Base-by-base conservation (phyloP, 2,113 vertebrate genomes). In the Phalacrocorax pelagicus region DNA sequence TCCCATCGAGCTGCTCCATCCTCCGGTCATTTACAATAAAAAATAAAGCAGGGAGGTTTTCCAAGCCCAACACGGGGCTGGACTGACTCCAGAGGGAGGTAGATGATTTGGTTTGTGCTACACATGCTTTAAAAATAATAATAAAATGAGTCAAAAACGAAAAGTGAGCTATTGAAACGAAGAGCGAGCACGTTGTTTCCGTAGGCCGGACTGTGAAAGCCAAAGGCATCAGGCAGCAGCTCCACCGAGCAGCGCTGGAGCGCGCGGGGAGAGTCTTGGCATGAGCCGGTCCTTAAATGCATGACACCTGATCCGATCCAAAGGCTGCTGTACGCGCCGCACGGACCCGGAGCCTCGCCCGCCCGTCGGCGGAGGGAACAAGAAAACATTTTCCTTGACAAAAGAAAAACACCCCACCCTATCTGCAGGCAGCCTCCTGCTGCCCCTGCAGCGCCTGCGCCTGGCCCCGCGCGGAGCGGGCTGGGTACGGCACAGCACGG, bases 311-410 rank as follows among this genome's bases (percentile, higher is more conserved):
- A 90, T 55, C 69, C 20, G 0, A 4, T 58, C 85, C 95, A 51
- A 58, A 17, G 52, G 92, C 94, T 89, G 94, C 96, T 55, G 95
- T 44, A 75, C 59, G 51, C 67, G 19, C 88, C 11, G 34, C 88
- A 5, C 67, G 8, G 93, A 54, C 3, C 87, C 59, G 17, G 73
- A 75, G 90, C 92, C 87, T 86, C 84, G 11, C 93, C 94, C 58
- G 24, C 49, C 81, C 59, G 12, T n/a, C 92, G 62, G 86, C 92
- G 30, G 26, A 78, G 65, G 88, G 96, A 96, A 94, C 92, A 94
- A 94, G 94, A 95, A 96, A 96, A 96, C 96, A 93, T 96, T 96
- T 90, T 86, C 96, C 92, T 96, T 88, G 77, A 95, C 1, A 69
- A 92, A 94, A 87, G 32, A 83, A 92, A 91, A 96, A 84, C 94